Evolutionary conservation across 2,888 invertebrate genomes (phyloP).

Genomic region (Hypselothyrea guttata): DNA sequence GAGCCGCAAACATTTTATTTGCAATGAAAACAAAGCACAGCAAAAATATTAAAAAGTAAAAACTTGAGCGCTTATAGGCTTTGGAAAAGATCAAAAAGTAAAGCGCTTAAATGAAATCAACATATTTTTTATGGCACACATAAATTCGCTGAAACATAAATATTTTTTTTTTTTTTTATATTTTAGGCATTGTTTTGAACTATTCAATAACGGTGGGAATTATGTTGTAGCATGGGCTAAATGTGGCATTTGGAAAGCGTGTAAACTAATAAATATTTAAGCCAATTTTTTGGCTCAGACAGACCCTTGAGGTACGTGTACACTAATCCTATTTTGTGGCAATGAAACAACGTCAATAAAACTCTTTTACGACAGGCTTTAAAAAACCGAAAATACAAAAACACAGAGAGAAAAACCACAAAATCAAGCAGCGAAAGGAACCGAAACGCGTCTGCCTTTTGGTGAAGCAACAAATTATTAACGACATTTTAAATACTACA

Average conservation of each 20-base stretch:
- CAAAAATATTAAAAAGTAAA: too few relatives aligned
- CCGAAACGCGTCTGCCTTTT: constrained; percentile 2
- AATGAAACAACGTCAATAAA: constrained; percentile 69
- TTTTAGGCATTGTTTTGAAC: too few relatives aligned
- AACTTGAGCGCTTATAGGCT: too few relatives aligned
- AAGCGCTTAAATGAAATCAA: too few relatives aligned
- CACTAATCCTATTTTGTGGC: constrained; percentile 67
- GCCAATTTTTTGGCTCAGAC: constrained; percentile 19
- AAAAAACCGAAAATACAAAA: constrained; percentile 30
- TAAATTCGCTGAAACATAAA: too few relatives aligned
- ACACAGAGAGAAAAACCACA: constrained; percentile 7
- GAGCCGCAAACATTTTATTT: too few relatives aligned
- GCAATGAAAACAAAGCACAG: background rate
- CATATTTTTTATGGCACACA: too few relatives aligned
- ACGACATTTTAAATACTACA: constrained; percentile 79
- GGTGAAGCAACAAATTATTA: constrained; percentile 63
- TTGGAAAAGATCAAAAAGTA: too few relatives aligned
- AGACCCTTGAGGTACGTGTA: constrained; percentile 42
- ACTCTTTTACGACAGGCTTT: constrained; percentile 67
- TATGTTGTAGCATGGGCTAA: background rate
- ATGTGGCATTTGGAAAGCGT: constrained; percentile 58
- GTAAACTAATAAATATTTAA: constrained; percentile 41
- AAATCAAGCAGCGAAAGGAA: too few relatives aligned
- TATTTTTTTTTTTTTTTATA: too few relatives aligned
- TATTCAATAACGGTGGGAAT: too few relatives aligned